Evolutionary conservation across 2,113 vertebrate genomes (phyloP), one percentile per base, ranked within the genome.

Genomic region (Pantherophis guttatus): DNA sequence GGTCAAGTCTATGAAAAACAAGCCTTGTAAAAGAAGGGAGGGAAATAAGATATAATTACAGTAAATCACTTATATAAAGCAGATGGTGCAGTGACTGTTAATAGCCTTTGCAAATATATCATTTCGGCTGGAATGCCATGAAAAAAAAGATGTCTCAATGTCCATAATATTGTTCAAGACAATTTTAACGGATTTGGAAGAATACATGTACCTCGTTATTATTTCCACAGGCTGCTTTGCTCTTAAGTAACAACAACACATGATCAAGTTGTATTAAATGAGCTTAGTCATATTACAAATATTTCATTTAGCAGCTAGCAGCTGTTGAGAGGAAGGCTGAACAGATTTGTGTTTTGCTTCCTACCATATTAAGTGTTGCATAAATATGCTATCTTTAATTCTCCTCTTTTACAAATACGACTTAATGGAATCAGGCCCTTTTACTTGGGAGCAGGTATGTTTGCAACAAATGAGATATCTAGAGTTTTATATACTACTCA

Each of bases 61-160:
- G 93, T 93, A 94, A 96, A 96, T 87, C 94, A 92, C 92, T 92
- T 93, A 81, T 81, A 94, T 96, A 95, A 95, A 96, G 90, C 95
- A 97, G 95, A 95, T 96, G 95, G 95, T 92, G 53, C n/a, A 75
- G 93, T 95, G 90, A 92, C 88, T 96, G 81, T 90, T 93, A 95
- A 95, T 90, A 92, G 94, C 92, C 89, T 95, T 95, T 90, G 95
- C 90, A 92, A 96, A 93, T 44, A 65, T 92, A 91, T 95, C 93
- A 75, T 53, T 94, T 93, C 96, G 96, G 91, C 2, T 9, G 62
- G 52, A 86, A 92, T 85, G 57, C 86, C 94, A 95, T 65, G 55
- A 92, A 96, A 91, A 59, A 48, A 91, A 95, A 91, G 50, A 86
- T 81, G 55, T 91, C 52, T 96, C 93, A 95, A 81, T 94, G 94